These are phyloP conservation scores for Trichoplusia ni DNA, from an alignment of 1,140 invertebrate species.

Conservation along the genomic window DNA sequence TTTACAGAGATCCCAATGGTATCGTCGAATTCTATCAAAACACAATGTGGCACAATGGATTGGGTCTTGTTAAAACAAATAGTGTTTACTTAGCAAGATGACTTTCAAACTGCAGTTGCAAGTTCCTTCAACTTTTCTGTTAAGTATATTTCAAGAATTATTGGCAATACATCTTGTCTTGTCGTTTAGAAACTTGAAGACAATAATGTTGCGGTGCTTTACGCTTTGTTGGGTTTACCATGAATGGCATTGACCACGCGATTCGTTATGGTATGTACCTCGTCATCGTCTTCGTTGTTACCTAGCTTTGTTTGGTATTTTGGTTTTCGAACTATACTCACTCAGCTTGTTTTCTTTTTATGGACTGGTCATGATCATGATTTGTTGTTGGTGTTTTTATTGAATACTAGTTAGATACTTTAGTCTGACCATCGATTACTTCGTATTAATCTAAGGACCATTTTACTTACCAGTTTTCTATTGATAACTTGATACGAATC, in stretches of 20 bases:
- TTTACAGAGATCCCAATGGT: too few relatives aligned
- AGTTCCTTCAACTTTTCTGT: background rate
- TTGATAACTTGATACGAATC: too few relatives aligned
- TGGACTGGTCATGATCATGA: background rate
- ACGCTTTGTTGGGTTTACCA: slow-evolving; percentile 46
- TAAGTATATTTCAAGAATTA: slow-evolving; percentile 2
- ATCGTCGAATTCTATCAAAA: too few relatives aligned
- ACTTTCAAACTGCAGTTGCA: background rate
- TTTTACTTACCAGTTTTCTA: too few relatives aligned
- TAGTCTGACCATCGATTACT: too few relatives aligned
- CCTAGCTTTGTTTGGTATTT: slow-evolving; percentile 41
- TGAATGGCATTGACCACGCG: slow-evolving; percentile 53
- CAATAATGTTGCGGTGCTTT: slow-evolving; percentile 25
- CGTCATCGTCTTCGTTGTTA: slow-evolving; percentile 57
- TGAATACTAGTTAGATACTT: background rate
- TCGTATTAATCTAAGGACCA: too few relatives aligned
- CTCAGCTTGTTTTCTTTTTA: slow-evolving; percentile 3
- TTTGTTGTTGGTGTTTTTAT: slow-evolving; percentile 2
- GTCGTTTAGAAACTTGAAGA: slow-evolving; percentile 26
- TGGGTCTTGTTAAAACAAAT: too few relatives aligned
- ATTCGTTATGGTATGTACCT: slow-evolving; percentile 62
- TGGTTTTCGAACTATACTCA: slow-evolving; percentile 5
- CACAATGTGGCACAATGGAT: too few relatives aligned
- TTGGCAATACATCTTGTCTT: background rate
- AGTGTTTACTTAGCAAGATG: background rate